phyloP scores from a whole-genome alignment of 2,888 invertebrate species.

The Rotaria magnacalcarata region DNA sequence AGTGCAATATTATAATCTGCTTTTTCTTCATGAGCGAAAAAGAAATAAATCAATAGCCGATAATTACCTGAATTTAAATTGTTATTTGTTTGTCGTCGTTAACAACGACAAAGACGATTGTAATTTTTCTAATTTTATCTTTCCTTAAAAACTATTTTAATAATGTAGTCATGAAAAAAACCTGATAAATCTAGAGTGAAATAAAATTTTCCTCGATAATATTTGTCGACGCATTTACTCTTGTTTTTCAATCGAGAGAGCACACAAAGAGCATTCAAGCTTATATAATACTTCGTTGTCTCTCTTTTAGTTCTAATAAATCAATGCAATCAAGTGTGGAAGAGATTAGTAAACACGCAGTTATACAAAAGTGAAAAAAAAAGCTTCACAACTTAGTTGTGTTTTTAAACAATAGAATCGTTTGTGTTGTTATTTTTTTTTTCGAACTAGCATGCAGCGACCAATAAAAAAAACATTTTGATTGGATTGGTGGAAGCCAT shows the following conservation, averaged over 20 bases:
- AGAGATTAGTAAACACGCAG: neutral
- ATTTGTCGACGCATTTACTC: too few relatives aligned
- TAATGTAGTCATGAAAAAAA: too few relatives aligned
- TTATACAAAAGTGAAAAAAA: neutral
- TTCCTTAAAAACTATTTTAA: too few relatives aligned
- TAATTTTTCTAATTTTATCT: too few relatives aligned
- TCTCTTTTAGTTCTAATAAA: neutral
- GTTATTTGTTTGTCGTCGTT: neutral
- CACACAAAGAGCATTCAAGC: too few relatives aligned
- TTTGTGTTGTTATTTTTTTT: neutral
- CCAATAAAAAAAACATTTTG: neutral
- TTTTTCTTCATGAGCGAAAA: neutral
- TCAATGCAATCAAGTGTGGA: neutral
- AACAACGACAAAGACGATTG: neutral
- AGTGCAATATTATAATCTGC: neutral
- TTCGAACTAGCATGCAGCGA: neutral
- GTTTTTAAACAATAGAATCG: neutral
- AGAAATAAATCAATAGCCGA: too few relatives aligned
- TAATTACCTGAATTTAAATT: too few relatives aligned
- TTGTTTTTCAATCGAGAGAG: too few relatives aligned
- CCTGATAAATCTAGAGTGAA: neutral
- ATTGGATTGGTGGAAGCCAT: neutral
- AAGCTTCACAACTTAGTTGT: neutral
- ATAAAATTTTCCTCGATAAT: neutral
- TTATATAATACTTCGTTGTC: too few relatives aligned